Evolutionary conservation across 2,797 vertebrate species (phyloP).

Genomic region (Erethizon dorsatum): DNA sequence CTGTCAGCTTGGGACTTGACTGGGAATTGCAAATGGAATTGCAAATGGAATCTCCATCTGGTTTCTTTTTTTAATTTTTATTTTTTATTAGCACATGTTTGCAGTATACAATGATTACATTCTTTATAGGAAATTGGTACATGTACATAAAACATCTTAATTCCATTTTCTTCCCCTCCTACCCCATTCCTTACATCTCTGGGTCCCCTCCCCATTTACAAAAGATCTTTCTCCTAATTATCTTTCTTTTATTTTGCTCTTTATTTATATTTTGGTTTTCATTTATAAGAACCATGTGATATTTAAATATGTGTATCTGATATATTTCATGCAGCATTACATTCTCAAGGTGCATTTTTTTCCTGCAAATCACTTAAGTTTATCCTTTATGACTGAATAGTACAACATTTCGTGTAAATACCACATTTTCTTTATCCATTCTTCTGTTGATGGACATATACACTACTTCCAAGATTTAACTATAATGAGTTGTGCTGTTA

Average conservation of each 20-base stretch:
- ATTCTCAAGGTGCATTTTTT: neutral
- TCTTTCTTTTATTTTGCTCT: neutral
- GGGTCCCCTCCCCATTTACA: neutral
- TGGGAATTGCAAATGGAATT: neutral
- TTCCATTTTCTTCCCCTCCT: neutral
- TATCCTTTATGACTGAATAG: neutral
- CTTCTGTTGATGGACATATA: neutral
- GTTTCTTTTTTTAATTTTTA: neutral
- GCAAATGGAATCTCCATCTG: neutral
- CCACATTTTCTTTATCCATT: neutral
- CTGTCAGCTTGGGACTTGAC: neutral
- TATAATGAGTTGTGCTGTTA: neutral
- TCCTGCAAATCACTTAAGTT: neutral
- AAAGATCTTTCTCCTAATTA: neutral
- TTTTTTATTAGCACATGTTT: neutral
- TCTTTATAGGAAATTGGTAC: neutral
- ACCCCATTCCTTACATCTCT: neutral
- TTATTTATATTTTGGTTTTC: neutral
- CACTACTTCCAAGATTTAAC: neutral
- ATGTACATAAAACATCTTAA: neutral
- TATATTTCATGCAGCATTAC: neutral
- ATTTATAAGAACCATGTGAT: neutral
- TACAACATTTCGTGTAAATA: neutral
- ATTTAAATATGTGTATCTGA: neutral
- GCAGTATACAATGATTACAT: neutral